A percentile compares a stretch with the other conserved stretches of the same genome.
phyloP scores from a whole-genome alignment of 2,888 invertebrate genomes.

The Nysson spinosus region DNA sequence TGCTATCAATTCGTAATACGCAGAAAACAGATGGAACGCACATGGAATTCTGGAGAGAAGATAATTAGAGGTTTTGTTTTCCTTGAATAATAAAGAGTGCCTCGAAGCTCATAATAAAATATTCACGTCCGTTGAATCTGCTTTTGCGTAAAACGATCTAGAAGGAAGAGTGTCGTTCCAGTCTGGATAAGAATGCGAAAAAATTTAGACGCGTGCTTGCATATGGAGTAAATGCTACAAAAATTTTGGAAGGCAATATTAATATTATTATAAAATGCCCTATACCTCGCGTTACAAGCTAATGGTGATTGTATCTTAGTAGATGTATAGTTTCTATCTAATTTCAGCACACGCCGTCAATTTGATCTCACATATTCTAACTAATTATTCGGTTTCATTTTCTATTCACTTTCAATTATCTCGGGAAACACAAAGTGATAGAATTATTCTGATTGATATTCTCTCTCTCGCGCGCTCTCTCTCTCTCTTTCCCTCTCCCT shows the following conservation, averaged over 20 bases:
- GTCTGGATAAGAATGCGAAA: constrained; percentile 55
- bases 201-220: constrained; percentile 56
- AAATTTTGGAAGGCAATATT: constrained; percentile 73
- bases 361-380: constrained; percentile 59
- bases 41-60: constrained; percentile 35
- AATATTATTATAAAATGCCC: constrained; percentile 72
- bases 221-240: constrained; percentile 63
- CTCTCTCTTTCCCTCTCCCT: no score
- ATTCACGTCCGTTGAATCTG: constrained; percentile 48
- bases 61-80: constrained; percentile 36
- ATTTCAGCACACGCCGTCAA: constrained; percentile 63
- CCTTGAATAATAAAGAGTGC: constrained; percentile 40
- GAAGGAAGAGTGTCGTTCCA: constrained; percentile 67
- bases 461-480: no score
- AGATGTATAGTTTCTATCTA: constrained; percentile 68
- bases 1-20: constrained; percentile 60
- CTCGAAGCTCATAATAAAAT: constrained; percentile 38
- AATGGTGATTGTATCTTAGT: constrained; percentile 70
- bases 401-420: constrained; percentile 57
- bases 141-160: constrained; percentile 58
- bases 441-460: constrained; percentile 42
- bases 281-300: constrained; percentile 69
- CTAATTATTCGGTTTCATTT: constrained; percentile 53
- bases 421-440: constrained; percentile 48
- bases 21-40: constrained; percentile 60